Conservation (phyloP, 2,797 vertebrate species). For the Phataginus tricuspis region DNA sequence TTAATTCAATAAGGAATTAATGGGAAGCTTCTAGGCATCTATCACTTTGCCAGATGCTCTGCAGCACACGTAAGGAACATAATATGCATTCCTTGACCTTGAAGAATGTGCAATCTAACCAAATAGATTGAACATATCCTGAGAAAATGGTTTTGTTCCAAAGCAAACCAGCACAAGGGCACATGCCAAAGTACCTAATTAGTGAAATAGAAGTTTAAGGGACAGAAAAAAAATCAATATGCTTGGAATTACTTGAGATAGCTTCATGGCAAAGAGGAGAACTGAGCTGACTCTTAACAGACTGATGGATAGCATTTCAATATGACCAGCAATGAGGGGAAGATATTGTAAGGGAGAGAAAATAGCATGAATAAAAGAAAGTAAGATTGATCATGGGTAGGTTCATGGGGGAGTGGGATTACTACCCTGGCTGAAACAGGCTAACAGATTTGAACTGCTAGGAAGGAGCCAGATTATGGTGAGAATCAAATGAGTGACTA, state of each 20-base stretch:
- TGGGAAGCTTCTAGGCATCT: background rate
- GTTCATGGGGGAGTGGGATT: background rate
- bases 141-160: background rate
- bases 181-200: background rate
- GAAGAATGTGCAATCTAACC: background rate
- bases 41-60: slow-evolving; percentile 4
- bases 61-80: background rate
- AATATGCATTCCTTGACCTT: background rate
- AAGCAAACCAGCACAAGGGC: background rate
- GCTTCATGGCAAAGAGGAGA: background rate
- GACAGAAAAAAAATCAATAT: background rate
- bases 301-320: background rate
- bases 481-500: background rate
- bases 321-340: background rate
- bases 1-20: background rate
- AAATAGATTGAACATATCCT: background rate
- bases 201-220: background rate
- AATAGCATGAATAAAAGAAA: background rate
- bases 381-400: background rate
- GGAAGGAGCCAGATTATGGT: background rate
- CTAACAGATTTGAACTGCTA: background rate
- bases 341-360: background rate
- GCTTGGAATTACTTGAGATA: background rate
- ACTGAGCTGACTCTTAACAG: background rate
- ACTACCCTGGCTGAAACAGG: background rate